These are phyloP conservation scores for Eupithecia dodoneata DNA, from an alignment of 2,888 invertebrate species.

Conservation along the genomic window DNA sequence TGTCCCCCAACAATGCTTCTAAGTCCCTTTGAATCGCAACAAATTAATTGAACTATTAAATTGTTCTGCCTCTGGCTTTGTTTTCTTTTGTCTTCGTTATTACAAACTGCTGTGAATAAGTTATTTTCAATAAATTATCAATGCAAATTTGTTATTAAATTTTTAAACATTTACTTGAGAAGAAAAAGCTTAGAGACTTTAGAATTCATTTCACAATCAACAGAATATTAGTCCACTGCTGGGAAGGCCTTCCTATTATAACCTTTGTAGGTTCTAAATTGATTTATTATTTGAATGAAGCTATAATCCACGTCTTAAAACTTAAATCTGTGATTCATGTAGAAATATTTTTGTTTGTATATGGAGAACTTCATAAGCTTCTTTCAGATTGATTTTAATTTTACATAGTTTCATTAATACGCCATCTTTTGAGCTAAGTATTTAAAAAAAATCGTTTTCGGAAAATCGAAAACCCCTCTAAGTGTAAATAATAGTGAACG, in stretches of 20 bases:
- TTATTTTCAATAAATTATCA: slow-evolving; percentile 1
- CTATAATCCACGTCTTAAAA: no score
- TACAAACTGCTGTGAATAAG: slow-evolving; percentile 14
- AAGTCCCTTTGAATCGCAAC: slow-evolving; percentile 24
- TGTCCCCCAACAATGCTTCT: slow-evolving; percentile 10
- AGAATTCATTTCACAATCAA: neutral
- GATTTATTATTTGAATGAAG: no score
- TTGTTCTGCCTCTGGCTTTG: slow-evolving; percentile 52
- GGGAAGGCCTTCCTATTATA: neutral
- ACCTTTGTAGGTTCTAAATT: neutral
- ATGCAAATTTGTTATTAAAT: neutral
- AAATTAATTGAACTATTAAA: slow-evolving; percentile 53
- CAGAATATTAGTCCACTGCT: neutral
- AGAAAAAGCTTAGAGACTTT: no score
- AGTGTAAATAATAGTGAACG: neutral
- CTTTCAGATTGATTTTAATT: neutral
- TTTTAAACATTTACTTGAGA: neutral
- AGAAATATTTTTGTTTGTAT: neutral
- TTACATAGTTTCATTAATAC: neutral
- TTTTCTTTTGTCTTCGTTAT: slow-evolving; percentile 47
- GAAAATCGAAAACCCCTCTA: neutral
- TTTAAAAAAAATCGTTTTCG: neutral
- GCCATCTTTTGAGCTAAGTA: neutral
- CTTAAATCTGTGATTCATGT: neutral
- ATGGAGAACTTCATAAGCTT: neutral